These are phyloP conservation scores for Drosophila recens DNA, from an alignment of 2,888 invertebrate genomes.

Conservation along the genomic window DNA sequence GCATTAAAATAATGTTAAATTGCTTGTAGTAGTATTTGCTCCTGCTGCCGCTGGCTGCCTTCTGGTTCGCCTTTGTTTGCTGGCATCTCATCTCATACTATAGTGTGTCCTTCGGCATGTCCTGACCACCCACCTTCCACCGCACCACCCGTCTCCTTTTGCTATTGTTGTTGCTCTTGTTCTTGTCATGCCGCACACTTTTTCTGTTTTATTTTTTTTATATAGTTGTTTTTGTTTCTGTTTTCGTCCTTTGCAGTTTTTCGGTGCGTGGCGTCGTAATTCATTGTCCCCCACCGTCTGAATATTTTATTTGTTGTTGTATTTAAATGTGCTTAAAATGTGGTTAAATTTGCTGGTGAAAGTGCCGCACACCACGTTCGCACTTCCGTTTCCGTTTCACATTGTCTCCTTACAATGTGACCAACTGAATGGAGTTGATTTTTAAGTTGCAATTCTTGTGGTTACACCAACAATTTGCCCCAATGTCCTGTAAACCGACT, in stretches of 20 bases:
- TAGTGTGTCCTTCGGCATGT: slow-evolving; percentile 63
- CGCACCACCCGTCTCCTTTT: slow-evolving; percentile 18
- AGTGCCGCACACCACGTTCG: slow-evolving; percentile 45
- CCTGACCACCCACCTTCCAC: slow-evolving; percentile 24
- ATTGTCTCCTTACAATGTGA: slow-evolving; percentile 11
- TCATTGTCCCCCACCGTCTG: slow-evolving; percentile 55
- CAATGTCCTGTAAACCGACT: slow-evolving; percentile 19
- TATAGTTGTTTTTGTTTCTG: slow-evolving; percentile 3
- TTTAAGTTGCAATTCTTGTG: slow-evolving; percentile 53
- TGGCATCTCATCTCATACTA: slow-evolving; percentile 49
- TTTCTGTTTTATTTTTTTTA: slow-evolving; percentile 6
- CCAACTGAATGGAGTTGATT: slow-evolving; percentile 48
- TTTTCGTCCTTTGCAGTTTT: slow-evolving; percentile 43
- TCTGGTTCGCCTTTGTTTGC: slow-evolving; percentile 54
- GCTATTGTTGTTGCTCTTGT: slow-evolving; percentile 35
- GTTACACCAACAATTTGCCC: slow-evolving; percentile 31
- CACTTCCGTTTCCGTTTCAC: slow-evolving; percentile 42
- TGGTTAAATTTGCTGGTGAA: slow-evolving; percentile 59
- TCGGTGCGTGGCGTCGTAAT: slow-evolving; percentile 66
- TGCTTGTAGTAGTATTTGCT: slow-evolving; percentile 72
- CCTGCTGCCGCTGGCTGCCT: slow-evolving; percentile 32
- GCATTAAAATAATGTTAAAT: slow-evolving; percentile 73
- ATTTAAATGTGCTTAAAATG: slow-evolving; percentile 72
- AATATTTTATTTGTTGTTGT: slow-evolving; percentile 60
- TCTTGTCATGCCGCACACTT: slow-evolving; percentile 42